Evolutionary conservation across 1,140 invertebrate species (phyloP), one percentile per base, ranked within the genome.

Genomic region (Mercenaria mercenaria): DNA sequence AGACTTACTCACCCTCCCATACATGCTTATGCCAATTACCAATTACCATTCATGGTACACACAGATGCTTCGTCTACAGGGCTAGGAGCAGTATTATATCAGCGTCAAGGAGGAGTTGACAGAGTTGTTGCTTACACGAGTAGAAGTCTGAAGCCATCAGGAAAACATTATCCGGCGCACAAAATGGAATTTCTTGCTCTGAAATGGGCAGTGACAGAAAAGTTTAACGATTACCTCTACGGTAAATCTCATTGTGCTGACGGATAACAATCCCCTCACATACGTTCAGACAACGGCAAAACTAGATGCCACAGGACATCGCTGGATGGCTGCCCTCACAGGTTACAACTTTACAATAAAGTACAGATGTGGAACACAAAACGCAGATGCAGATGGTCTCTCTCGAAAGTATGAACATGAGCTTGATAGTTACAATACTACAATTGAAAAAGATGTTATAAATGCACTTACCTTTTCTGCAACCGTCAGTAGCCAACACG

Each of bases 61-160:
- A 88, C 77, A 47, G 91, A 93, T 84, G 89, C 86, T 32, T 90
- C 90, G 39, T 50, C 87, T n/a, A 41, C n/a, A 13, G 93, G 88
- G 15, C 34, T 95, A n/a, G 94, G 94, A 20, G 92, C 91, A 15
- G 93, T 94, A 10, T 34, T 83, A 29, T 91, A 88, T 29, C 94
- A 95, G 86, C 59, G 64, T 26, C 80, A 92, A 69, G 86, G 92
- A 10, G 91, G 91, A 77, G 34, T 72, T 15, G 87, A 91, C 47
- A 67, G 87, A 34, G 89, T 91, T 0, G 88, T 94, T 6, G 90
- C 91, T 0, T 89, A 91, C 67, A 80, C 85, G 1, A 85, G 84
- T n/a, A 84, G 89, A 67, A 74, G 59, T 23, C 64, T 91, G 15
- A 88, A 41, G 6, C 32, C 61, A 50, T 84, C 89, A n/a, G 84